Base-by-base conservation (phyloP, 2,797 vertebrate genomes). In the Anguilla megastoma region DNA sequence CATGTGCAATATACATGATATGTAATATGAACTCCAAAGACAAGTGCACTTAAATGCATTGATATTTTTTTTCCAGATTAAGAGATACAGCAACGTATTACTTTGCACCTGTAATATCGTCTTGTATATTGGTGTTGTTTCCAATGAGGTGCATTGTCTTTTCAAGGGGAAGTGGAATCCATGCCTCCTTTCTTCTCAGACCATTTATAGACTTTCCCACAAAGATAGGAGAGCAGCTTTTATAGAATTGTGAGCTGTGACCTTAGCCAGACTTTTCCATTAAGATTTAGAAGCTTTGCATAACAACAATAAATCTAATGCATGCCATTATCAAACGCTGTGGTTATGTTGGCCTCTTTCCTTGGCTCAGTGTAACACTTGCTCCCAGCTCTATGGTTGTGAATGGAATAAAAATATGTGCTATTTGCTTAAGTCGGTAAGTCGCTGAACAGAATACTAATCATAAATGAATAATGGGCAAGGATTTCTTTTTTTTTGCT, bases 401-500 rank as follows among this genome's bases (percentile, higher is more conserved):
- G 88, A 69, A 60, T 27, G 74, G 74, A 41, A 79, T 79, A 79
- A 48, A 69, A 85, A 88, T 82, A 80, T 18, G 85, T 66, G 18
- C 36, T 58, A 66, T 85, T 88, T 63, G 85, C 88, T 54, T 88
- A 66, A 50, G 54, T 76, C 36, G 33, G 56, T 86, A 66, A 50
- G 54, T 76, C 24, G 16, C 27, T 83, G 60, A 88, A 86, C 41
- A 66, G 58, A 88, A 86, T 86, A 33, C 76, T 79, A 76, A 88
- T 56, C 58, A 41, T 58, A 88, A 85, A 88, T 63, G 71, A 88
- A 85, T 88, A 86, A 88, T 86, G 85, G 74, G n/a, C 56, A 45
- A 45, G 41, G 41, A 24, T 58, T 48, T 82, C 18, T 74, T 56
- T 63, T 52, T 52, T 76, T 69, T 58, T 52, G 48, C 76, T 54